Evolutionary conservation across 92 coral and sea anemone species (phyloP).

Genomic region (Blastomussa wellsi): DNA sequence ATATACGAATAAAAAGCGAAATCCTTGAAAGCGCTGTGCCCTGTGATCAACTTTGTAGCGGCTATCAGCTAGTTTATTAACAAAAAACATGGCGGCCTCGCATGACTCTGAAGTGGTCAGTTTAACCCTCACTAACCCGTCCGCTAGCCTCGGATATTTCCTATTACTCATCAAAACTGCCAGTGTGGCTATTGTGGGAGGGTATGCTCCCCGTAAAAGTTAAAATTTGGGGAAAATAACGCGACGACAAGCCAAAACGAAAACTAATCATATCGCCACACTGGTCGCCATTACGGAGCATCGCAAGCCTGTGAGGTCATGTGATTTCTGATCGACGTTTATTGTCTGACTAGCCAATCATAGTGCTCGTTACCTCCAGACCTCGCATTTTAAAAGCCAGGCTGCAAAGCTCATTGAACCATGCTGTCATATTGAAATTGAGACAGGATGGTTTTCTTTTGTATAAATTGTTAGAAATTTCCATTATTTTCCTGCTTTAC

Average conservation of each 20-base stretch:
- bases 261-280: slow-evolving; percentile 86
- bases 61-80: slow-evolving; percentile 59
- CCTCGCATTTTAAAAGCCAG: slow-evolving; percentile 16
- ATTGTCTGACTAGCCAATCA: slow-evolving; percentile 66
- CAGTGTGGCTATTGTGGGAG: slow-evolving; percentile 95
- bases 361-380: slow-evolving; percentile 54
- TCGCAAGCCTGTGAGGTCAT: slow-evolving; percentile 87
- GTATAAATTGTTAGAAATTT: neutral
- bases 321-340: slow-evolving; percentile 87
- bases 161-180: slow-evolving; percentile 99
- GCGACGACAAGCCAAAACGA: slow-evolving; percentile 74
- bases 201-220: slow-evolving; percentile 82
- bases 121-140: slow-evolving; percentile 94
- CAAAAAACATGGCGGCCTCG: slow-evolving; percentile 96
- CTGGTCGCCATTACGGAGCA: slow-evolving; percentile 94
- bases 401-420: slow-evolving; percentile 34
- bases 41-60: slow-evolving; percentile 53
- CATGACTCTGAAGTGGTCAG: slow-evolving; percentile 48
- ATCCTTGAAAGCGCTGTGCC: slow-evolving; percentile 29
- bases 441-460: neutral
- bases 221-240: slow-evolving; percentile 66
- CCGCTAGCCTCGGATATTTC: slow-evolving; percentile 99
- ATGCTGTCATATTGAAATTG: neutral
- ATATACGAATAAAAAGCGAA: slow-evolving; percentile 11
- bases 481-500: neutral